Base-by-base conservation (phyloP, 2,113 vertebrate species). In the Varanus salvator region DNA sequence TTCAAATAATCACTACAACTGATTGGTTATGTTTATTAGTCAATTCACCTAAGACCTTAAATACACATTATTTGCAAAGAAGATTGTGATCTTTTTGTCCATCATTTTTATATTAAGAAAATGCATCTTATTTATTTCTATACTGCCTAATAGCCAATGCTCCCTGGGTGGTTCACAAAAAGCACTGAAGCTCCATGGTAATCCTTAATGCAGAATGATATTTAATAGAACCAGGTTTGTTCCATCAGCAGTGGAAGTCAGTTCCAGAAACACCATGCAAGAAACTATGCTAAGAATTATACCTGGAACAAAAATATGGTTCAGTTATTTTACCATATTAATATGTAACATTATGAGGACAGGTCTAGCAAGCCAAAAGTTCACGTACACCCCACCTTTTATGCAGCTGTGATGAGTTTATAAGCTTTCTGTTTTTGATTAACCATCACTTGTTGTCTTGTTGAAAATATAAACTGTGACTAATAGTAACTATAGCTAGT, bases 1-100 rank as follows among this genome's bases (percentile, higher is more conserved):
- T 95, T 95, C 91, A 74, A 94, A 93, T 57, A 93, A 91, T 92
- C 92, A 94, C 78, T 93, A 72, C 44, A 44, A 82, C 64, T 34
- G 21, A 66, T 93, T 93, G 85, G 17, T 25, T 89, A 83, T 7
- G 52, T 86, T 96, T 93, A 90, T 95, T 94, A 94, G 85, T 71
- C 44, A 44, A 91, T 94, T 94, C 95, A 94, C 57, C 52, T 34
- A 25, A 84, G 48, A 34, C 9, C 68, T 57, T 85, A 90, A 91
- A 76, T 80, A 75, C 0, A 11, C 57, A 69, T 89, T 87, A 89
- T 84, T 87, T 0, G 0, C 52, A 78, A 11, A 34, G 15, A 68
- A 68, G 60, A 87, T 68, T 21, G 19, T 14, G 29, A 44, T 29
- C 66, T 68, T 68, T 34, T 31, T 29, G 78, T 31, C 34, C 11